Evolutionary conservation across 2,113 vertebrate genomes (phyloP), one percentile per base, ranked within the genome.

Genomic region (Periophthalmodon schlosseri): DNA sequence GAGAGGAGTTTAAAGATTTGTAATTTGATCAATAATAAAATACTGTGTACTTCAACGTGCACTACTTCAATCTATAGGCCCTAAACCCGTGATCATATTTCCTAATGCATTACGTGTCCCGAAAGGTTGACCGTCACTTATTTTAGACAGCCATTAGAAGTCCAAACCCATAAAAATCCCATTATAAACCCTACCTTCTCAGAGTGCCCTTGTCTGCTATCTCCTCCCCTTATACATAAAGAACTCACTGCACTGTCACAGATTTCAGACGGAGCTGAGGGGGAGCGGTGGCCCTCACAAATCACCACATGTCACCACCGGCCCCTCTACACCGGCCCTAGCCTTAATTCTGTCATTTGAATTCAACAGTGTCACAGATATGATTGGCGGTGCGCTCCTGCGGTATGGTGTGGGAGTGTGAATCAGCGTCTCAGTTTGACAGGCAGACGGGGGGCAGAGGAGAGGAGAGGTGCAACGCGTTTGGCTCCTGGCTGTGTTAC

Each of bases 321-420:
- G 86, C 69, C 68, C 63, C 72, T 84, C 73, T 84, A 28, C 73
- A 75, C 73, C 86, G 79, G 78, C 66, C 74, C 33, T 24, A 23
- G 69, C 60, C 69, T 81, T 88, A 84, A 88, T 87, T 74, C 66
- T 24, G 15, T 79, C 60, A 81, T 89, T 86, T 87, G 69, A 86
- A 90, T 86, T 83, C 83, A 72, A 57, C 78, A 76, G 74, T 81
- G 85, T 67, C 78, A 69, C 77, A 73, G 74, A 85, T 88, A 64
- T 83, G 87, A 83, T 84, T 83, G 82, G 52, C 39, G 69, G 60
- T 13, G 71, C 44, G 66, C 72, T 50, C 69, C 75, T 65, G 12
- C 77, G 70, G 10, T 34, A 15, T 8, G 24, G 60, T 16, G 12
- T 28, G 33, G 28, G 81, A 72, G 80, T 77, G 76, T 80, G 73